Conservation (phyloP, 1,140 invertebrate genomes). For the Leguminivora glycinivorella region DNA sequence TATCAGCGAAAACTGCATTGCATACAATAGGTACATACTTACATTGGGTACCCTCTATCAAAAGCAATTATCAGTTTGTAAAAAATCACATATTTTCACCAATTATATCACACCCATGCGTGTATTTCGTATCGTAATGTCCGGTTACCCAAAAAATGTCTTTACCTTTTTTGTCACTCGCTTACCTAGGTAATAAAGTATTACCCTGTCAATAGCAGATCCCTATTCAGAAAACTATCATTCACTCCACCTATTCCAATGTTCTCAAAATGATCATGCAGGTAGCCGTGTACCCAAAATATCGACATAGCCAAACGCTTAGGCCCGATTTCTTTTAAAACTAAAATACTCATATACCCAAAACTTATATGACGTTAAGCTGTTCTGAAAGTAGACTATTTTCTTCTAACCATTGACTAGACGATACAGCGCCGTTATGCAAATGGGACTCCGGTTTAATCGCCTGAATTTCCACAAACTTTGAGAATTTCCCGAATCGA, state of each 20-base stretch:
- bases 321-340: background rate
- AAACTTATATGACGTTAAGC: background rate
- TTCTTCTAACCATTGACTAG: constrained; percentile 24
- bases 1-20: no score
- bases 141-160: no score
- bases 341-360: background rate
- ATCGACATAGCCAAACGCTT: background rate
- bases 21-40: no score
- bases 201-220: background rate
- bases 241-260: no score
- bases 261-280: no score
- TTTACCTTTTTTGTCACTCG: background rate
- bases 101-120: no score
- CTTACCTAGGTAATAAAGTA: background rate
- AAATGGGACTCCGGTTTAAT: constrained; percentile 66
- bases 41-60: no score
- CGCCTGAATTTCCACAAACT: constrained; percentile 60
- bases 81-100: no score
- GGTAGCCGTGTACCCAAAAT: background rate
- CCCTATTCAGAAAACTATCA: background rate
- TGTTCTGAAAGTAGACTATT: background rate
- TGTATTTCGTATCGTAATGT: no score
- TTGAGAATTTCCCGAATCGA: constrained; percentile 56
- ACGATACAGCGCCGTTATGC: constrained; percentile 54
- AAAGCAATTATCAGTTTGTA: no score